Percentiles rank a stretch among this genome's conserved stretches.
These are phyloP conservation scores for Acleris sparsana DNA, from an alignment of 2,888 invertebrate species.

Conservation along the genomic window DNA sequence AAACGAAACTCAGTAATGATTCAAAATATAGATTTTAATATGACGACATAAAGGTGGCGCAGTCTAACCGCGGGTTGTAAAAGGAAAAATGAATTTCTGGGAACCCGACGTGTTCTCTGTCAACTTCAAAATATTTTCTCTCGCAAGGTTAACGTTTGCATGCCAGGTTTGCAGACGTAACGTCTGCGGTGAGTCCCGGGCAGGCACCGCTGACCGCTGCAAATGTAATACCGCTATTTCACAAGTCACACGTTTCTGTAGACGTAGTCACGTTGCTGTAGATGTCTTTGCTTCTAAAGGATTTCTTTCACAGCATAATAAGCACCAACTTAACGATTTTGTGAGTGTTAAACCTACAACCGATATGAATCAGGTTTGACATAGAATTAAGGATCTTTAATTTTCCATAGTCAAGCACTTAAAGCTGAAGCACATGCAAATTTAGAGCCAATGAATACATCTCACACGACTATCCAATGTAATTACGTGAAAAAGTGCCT, in stretches of 20 bases:
- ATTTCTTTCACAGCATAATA: background rate
- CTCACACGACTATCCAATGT: too few species aligned
- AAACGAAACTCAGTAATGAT: too few species aligned
- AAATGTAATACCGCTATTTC: constrained; percentile 8
- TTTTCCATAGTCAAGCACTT: too few species aligned
- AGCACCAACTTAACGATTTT: too few species aligned
- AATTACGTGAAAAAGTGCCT: background rate
- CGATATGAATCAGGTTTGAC: too few species aligned
- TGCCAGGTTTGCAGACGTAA: constrained; percentile 24
- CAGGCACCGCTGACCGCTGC: constrained; percentile 22
- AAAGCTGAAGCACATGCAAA: too few species aligned
- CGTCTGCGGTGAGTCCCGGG: constrained; percentile 30
- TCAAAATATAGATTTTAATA: too few species aligned
- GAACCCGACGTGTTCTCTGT: constrained; percentile 1
- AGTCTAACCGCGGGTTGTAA: too few species aligned
- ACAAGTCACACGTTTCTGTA: constrained; percentile 9
- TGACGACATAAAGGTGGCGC: too few species aligned
- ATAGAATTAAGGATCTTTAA: too few species aligned
- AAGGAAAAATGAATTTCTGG: background rate
- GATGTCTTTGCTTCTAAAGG: background rate
- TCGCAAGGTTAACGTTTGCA: constrained; percentile 18
- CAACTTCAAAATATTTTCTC: constrained; percentile 25
- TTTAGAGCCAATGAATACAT: too few species aligned
- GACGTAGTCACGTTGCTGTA: background rate
- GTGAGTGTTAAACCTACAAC: too few species aligned